These are phyloP conservation scores for Saccopteryx leptura DNA, from an alignment of 2,113 vertebrate species.

Conservation along the genomic window DNA sequence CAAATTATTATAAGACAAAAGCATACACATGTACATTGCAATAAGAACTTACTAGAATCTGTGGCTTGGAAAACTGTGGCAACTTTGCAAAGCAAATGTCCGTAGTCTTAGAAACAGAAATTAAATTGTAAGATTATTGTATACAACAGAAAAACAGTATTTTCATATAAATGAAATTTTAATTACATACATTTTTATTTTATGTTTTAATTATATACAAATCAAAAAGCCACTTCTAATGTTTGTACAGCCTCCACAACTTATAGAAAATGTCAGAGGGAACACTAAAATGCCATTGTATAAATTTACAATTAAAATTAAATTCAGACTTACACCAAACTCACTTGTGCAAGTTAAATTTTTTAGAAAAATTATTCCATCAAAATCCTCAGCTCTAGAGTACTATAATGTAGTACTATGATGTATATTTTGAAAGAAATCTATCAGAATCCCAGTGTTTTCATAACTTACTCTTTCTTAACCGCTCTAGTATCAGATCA, in stretches of 20 bases:
- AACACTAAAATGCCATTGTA: constrained; percentile 34
- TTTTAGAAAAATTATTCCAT: constrained; percentile 12
- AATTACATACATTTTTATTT: constrained; percentile 37
- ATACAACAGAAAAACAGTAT: neutral
- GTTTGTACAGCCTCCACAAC: constrained; percentile 15
- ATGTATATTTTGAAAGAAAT: constrained; percentile 20
- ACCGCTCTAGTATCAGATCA: neutral
- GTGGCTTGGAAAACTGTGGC: neutral
- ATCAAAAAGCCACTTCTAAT: constrained; percentile 36
- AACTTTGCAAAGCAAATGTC: constrained; percentile 40
- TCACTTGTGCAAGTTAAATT: neutral
- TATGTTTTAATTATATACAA: constrained; percentile 51
- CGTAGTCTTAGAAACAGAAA: neutral
- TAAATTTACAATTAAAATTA: constrained; percentile 64
- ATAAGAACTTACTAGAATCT: neutral
- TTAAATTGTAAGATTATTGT: constrained; percentile 15
- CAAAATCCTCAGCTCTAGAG: neutral
- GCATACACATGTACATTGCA: neutral
- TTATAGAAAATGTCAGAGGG: constrained; percentile 49
- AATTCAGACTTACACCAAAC: constrained; percentile 34
- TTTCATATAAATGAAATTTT: constrained; percentile 58
- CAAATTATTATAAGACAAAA: constrained; percentile 12
- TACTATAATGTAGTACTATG: neutral
- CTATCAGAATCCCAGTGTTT: neutral
- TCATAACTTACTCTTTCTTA: neutral